Evolutionary conservation across 2,888 invertebrate genomes (phyloP), one percentile per base, ranked within the genome.

Genomic region (Caenorhabditis sp.): DNA sequence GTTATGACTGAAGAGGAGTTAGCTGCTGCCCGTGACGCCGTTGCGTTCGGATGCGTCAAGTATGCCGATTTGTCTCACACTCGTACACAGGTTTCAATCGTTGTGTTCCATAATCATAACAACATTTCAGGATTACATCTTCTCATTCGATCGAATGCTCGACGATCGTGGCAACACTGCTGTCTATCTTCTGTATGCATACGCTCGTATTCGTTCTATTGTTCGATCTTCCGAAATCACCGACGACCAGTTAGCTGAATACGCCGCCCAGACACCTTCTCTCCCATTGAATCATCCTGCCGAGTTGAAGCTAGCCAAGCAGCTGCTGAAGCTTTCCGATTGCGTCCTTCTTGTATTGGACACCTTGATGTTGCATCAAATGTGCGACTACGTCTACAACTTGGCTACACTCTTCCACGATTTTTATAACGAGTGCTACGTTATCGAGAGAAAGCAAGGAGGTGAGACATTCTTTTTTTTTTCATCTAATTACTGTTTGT

Each of bases 151-250:
- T 92, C 97, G 97, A 93, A 99, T 99, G 99, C 94, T 99, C 85
- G 98, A 99, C 92, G 98, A 99, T 93, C 96, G 96, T 92, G 99
- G 99, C 12, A 99, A 99, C 93, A 99, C 99, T 0, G 99, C 99
- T 0, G 98, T 97, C 0, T 99, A 99, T 92, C 94, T 99, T 69
- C 93, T 99, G 8, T 99, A 99, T 93, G 96, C 97, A 0, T 95
- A 96, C 88, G 97, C 97, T 12, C 94, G 99, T 51, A 99, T 99
- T 87, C 95, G 93, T 80, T 93, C 94, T 1, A 94, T 94, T 68
- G 92, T 93, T 7, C 91, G 94, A 28, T 92, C 90, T 44, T 93
- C 94, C 16, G 92, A 92, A 44, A 89, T 94, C 16, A 90, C 90
- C 4, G 82, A 87, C 2, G 87, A 86, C 12, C 90, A 92, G 22